These are phyloP conservation scores for Stegophylla sp. DNA, from an alignment of 2,888 invertebrate genomes.

Conservation along the genomic window DNA sequence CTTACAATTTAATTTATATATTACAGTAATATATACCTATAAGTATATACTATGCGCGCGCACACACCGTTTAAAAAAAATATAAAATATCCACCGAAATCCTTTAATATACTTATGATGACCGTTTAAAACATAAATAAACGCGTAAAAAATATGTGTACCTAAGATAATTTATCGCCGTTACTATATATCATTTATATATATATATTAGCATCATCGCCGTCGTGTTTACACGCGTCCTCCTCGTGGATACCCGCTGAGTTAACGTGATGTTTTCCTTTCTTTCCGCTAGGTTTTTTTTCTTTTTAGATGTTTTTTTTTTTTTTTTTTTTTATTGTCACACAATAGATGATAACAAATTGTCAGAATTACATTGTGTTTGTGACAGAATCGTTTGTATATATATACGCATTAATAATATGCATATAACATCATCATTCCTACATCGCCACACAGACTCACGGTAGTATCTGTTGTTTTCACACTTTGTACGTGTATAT, in stretches of 20 bases:
- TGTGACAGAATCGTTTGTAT: neutral
- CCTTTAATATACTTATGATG: slow-evolving; percentile 32
- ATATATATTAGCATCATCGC: slow-evolving; percentile 1
- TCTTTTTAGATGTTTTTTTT: neutral
- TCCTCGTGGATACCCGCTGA: slow-evolving; percentile 40
- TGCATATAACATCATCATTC: slow-evolving; percentile 22
- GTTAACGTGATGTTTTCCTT: slow-evolving; percentile 27
- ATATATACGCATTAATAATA: neutral
- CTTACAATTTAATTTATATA: slow-evolving; percentile 14
- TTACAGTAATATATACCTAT: no score
- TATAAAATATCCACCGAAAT: neutral
- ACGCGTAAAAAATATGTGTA: neutral
- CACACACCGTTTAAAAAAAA: neutral
- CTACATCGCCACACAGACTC: neutral
- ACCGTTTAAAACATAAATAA: slow-evolving; percentile 26
- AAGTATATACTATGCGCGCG: neutral
- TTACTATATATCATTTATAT: neutral
- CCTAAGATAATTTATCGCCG: neutral
- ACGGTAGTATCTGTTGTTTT: slow-evolving; percentile 6
- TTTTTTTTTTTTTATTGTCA: slow-evolving; percentile 10
- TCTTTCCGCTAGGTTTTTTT: neutral
- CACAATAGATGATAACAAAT: slow-evolving; percentile 35
- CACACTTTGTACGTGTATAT: neutral
- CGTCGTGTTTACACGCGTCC: slow-evolving; percentile 40
- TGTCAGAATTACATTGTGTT: slow-evolving; percentile 4